A percentile compares a stretch with the other conserved stretches of the same genome.
phyloP scores from a whole-genome alignment of 2,797 vertebrate genomes.

The Pseudopleuronectes americanus region DNA sequence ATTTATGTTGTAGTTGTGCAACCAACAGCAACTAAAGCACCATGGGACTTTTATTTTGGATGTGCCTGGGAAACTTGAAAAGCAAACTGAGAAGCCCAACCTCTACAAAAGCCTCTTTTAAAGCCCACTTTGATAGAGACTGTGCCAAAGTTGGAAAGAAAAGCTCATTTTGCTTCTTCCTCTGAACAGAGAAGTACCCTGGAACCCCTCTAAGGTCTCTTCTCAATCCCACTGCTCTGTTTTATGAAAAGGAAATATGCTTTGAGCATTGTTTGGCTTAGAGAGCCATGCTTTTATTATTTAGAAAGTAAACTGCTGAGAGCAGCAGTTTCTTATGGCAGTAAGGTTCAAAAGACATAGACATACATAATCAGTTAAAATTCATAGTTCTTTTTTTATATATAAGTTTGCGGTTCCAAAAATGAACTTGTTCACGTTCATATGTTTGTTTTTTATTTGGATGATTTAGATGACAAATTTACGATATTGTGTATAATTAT shows the following conservation, averaged over 20 bases:
- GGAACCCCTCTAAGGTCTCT: slow-evolving; percentile 61
- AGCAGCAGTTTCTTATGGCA: slow-evolving; percentile 23
- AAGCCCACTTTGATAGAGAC: slow-evolving; percentile 62
- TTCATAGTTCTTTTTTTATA: no score
- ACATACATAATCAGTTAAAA: no score
- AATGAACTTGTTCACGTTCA: no score
- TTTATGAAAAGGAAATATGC: slow-evolving; percentile 77
- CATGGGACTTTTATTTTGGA: slow-evolving; percentile 72
- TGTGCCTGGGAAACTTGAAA: slow-evolving; percentile 80
- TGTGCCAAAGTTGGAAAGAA: slow-evolving; percentile 80
- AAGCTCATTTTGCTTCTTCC: slow-evolving; percentile 79
- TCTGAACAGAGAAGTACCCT: slow-evolving; percentile 61
- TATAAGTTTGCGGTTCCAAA: no score
- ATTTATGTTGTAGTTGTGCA: slow-evolving; percentile 64
- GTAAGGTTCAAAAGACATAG: slow-evolving; percentile 1
- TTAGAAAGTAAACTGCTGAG: slow-evolving; percentile 31
- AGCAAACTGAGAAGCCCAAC: slow-evolving; percentile 73
- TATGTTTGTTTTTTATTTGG: no score
- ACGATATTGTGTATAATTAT: no score
- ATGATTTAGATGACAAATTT: no score
- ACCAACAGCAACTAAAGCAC: slow-evolving; percentile 76
- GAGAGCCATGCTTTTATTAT: slow-evolving; percentile 56
- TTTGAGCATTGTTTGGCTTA: slow-evolving; percentile 57
- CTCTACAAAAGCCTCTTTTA: slow-evolving; percentile 67
- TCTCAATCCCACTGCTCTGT: slow-evolving; percentile 60